Base-by-base conservation (phyloP, 1,140 invertebrate species). In the Macrostomum lignano region DNA sequence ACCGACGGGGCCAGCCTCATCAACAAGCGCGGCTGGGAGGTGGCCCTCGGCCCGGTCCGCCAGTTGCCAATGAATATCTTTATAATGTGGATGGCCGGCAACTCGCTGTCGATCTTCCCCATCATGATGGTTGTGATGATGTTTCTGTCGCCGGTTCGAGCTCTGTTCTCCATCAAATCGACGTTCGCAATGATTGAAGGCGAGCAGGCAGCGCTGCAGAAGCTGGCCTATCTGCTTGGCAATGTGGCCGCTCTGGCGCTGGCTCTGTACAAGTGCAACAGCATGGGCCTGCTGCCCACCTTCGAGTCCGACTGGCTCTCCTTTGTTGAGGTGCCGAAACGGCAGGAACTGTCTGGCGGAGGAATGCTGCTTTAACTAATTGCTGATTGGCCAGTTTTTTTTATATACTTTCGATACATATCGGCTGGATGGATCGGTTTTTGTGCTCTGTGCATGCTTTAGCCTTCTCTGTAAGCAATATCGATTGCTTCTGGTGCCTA, bases 41-140 rank as follows among this genome's bases (percentile, higher is more conserved):
- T 96, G 29, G 88, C 88, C 1, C 49, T 94, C 3, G 81, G 72
- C 5, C 86, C 88, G 5, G 49, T 94, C 3, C 93, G 91, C 42
- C 60, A 72, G 57, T 61, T 94, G 21, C 86, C 88, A 3, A 96
- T 96, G 88, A 96, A 98, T 59, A 58, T 96, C 13, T 88, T 96
- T 47, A 84, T 96, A 29, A 88, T 94, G 78, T 96, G 91, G 55
- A 96, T 96, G 88, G 77, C 86, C 35, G 88, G 86, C 22, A 93
- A 82, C 57, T 86, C 84, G 0, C 93, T 96, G 46, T 93, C 82
- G 1, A 93, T 98, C 41, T 94, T 98, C 48, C 88, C 88, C 2
- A 94, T 98, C n/a, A 96, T 98, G 88, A 96, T 98, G 86, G 79
- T 96, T 14, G 81, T 81, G 22, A 96, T 96, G 88, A 67, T 94